Base-by-base conservation (phyloP, 2,888 invertebrate species). In the Zaprionus bogoriensis region DNA sequence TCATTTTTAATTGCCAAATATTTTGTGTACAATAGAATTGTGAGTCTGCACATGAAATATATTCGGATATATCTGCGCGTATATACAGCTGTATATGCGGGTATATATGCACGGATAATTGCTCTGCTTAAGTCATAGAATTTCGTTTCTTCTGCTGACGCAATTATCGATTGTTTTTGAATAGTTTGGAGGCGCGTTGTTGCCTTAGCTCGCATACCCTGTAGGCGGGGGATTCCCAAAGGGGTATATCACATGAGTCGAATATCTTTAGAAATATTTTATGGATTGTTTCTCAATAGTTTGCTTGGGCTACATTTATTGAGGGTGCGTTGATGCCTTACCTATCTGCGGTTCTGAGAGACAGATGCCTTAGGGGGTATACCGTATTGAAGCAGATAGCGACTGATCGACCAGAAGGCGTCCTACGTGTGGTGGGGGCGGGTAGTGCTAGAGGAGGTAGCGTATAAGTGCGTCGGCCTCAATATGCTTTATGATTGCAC, bases 1-100 rank as follows among this genome's bases (percentile, higher is more conserved):
- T 74, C 42, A 50, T 62, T 74, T 66, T 82, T 74, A 84, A 84
- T 78, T 78, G 62, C 67, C 57, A 69, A 73, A 85, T 78, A 85
- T 79, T 82, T 76, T 72, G 68, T 72, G 76, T 54, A 71, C 76
- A 71, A 71, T 70, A 66, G 68, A 59, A 66, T 57, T 68, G 51
- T 45, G 42, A 58, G 55, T 63, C 53, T 47, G 61, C 54, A 65
- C 71, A 84, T 80, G 74, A 77, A 52, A 74, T 57, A 57, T 54
- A 25, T 38, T 47, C 30, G 20, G 6, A 22, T 45, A 4, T 41
- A n/a, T 50, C 22, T 58, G 12, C 50, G 4, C 17, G 44, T 22
- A 48, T 14, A 32, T 42, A 20, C 32, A 52, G 27, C 42, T 17
- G 22, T 17, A 28, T 28, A 23, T 28, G 2, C 19, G 20, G 19